Evolutionary conservation across 2,797 vertebrate species (phyloP).

Genomic region (Thaleichthys pacificus): DNA sequence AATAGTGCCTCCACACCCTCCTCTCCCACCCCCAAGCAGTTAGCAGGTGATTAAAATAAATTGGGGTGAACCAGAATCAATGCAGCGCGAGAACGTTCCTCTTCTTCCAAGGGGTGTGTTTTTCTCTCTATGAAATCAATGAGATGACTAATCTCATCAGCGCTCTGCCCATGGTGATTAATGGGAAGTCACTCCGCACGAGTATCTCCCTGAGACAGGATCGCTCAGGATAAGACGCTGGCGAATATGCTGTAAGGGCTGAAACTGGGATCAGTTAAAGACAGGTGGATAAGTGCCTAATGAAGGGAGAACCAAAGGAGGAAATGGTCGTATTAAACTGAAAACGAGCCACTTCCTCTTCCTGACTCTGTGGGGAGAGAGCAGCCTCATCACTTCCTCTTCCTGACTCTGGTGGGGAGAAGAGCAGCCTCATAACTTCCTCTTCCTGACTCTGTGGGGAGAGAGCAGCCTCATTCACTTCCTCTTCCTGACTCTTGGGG

Average conservation of each 20-base stretch:
- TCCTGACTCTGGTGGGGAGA: too few species aligned
- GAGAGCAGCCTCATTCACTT: too few species aligned
- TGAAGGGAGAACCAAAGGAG: slow-evolving; percentile 48
- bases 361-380: not conserved
- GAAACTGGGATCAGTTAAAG: slow-evolving; percentile 46
- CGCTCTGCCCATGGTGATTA: slow-evolving; percentile 68
- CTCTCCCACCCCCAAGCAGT: slow-evolving; percentile 59
- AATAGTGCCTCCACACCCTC: slow-evolving; percentile 33
- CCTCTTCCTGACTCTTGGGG: too few species aligned
- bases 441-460: too few species aligned
- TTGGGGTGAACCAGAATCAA: slow-evolving; percentile 76
- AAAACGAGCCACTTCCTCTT: slow-evolving; percentile 22
- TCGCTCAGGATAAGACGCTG: slow-evolving; percentile 65
- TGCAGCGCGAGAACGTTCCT: slow-evolving; percentile 63
- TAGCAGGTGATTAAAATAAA: slow-evolving; percentile 77
- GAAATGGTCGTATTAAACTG: slow-evolving; percentile 33
- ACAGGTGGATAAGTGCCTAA: slow-evolving; percentile 53
- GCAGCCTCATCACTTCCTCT: too few species aligned
- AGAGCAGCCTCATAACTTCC: too few species aligned
- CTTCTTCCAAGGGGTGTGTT: slow-evolving; percentile 65
- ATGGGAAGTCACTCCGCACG: slow-evolving; percentile 70
- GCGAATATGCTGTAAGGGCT: slow-evolving; percentile 43
- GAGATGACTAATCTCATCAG: slow-evolving; percentile 80
- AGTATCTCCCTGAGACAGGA: slow-evolving; percentile 65
- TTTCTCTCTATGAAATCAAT: slow-evolving; percentile 71